A percentile compares a stretch with the other conserved stretches of the same genome.
Evolutionary conservation across 2,113 vertebrate genomes (phyloP).

Genomic region (Furnarius figulus): DNA sequence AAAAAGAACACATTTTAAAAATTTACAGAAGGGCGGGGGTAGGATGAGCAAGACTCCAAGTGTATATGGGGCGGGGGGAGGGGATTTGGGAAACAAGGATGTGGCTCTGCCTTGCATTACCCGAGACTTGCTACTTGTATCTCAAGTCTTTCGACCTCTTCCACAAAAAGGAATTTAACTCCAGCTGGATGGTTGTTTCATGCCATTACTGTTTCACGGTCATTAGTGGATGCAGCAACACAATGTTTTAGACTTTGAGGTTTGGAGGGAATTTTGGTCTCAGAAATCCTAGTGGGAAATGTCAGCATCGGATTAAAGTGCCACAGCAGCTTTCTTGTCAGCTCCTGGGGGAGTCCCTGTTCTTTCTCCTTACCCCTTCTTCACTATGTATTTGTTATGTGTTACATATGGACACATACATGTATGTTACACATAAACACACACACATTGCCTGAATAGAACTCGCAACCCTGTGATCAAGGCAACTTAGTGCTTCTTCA

Average conservation of each 20-base stretch:
- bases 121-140: neutral
- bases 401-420: neutral
- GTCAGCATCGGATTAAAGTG: neutral
- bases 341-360: neutral
- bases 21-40: neutral
- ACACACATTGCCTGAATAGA: neutral
- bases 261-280: neutral
- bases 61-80: neutral
- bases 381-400: neutral
- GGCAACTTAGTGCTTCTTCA: neutral
- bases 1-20: neutral
- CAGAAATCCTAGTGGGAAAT: slow-evolving; percentile 11
- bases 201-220: neutral
- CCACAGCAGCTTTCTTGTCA: neutral
- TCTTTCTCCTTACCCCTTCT: neutral
- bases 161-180: neutral
- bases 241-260: neutral
- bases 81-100: neutral
- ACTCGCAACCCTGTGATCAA: neutral
- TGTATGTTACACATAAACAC: neutral
- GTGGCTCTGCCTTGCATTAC: neutral
- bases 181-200: neutral
- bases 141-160: neutral
- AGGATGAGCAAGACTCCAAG: neutral
- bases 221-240: neutral